Base-by-base conservation (phyloP, 2,797 vertebrate genomes). In the Scomberomorus guttatus region DNA sequence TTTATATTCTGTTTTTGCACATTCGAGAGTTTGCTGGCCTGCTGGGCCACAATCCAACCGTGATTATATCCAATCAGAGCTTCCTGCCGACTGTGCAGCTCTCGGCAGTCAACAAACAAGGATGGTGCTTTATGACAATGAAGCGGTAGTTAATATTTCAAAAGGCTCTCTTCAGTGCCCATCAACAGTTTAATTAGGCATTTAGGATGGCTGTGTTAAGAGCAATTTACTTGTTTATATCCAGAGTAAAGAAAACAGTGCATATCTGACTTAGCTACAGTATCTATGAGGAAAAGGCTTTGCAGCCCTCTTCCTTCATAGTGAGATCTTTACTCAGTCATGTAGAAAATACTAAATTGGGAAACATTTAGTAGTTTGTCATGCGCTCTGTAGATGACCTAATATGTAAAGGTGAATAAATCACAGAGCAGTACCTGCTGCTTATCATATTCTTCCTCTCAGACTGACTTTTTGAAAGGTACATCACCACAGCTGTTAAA, bases 51-150 rank as follows among this genome's bases (percentile, higher is more conserved):
- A 66, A 14, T 66, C 29, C 66, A 66, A 37, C 32, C 18, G 5
- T 57, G 60, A 75, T 75, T 79, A 70, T n/a, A 61, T 44, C 61
- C 59, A 74, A 61, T 75, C 60, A 74, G 46, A 74, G 54, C 64
- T 48, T 46, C 25, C 32, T 22, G 34, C 37, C 14, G 15, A 2
- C 65, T 6, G 39, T 18, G 29, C 34, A 32, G 59, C 60, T 44
- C 50, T 66, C 25, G 51, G 63, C 56, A 20, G 50, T 59, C 46
- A 46, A 32, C 4, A 25, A 60, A 67, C 63, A 42, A 20, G 29
- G 22, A 59, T 6, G 6, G 17, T 50, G 6, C 60, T 27, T 65
- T 25, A 29, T 59, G 73, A 76, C 64, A 60, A 34, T 20, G 34
- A 44, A 54, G 25, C 55, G 10, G 5, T n/a, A 10, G 22, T 75